Evolutionary conservation across 1,140 invertebrate species (phyloP), one percentile per base, ranked within the genome.

Genomic region (Limonius californicus): DNA sequence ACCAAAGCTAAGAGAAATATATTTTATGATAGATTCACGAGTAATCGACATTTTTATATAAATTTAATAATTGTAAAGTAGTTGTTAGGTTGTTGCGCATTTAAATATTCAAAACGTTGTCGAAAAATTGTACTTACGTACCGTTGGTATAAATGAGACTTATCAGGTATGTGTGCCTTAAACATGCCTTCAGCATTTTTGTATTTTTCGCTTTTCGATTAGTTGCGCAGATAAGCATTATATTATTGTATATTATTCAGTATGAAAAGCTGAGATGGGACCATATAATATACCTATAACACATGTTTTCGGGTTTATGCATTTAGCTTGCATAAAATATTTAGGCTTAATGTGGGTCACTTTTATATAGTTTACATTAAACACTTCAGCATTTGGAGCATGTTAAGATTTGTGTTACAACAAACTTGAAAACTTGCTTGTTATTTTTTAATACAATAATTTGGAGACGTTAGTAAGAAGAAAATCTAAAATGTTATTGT

Each of bases 121-220:
- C 14, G 42, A 21, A 58, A 57, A n/a, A 58, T 12, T 62, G 60
- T 62, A 62, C 60, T 62, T 62, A 62, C 57, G 53, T 64, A 61
- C 16, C 59, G 45, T 23, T 42, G 57, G 21, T 63, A 61, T 57
- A 57, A 54, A 62, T 60, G 59, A 65, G 62, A 67, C 61, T 62
- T 58, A 54, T 53, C 50, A 56, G 27, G 35, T 54, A 18, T 47
- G 50, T 47, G 50, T 64, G 62, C 62, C 62, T 64, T 64, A 64
- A 50, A 50, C 45, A 50, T 50, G 45, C 45, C 45, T 50, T 50
- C 15, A 21, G 45, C n/a, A 57, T 61, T 60, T 61, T 18, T 61
- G 57, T 47, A 60, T 60, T 60, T 60, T 59, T 9, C 55, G 32
- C 32, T 42, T 54, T 15, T 14, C 2, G 16, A 50, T 50, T 50